Evolutionary conservation across 2,888 invertebrate species (phyloP), one percentile per base, ranked within the genome.

Genomic region (Odontothrips loti): DNA sequence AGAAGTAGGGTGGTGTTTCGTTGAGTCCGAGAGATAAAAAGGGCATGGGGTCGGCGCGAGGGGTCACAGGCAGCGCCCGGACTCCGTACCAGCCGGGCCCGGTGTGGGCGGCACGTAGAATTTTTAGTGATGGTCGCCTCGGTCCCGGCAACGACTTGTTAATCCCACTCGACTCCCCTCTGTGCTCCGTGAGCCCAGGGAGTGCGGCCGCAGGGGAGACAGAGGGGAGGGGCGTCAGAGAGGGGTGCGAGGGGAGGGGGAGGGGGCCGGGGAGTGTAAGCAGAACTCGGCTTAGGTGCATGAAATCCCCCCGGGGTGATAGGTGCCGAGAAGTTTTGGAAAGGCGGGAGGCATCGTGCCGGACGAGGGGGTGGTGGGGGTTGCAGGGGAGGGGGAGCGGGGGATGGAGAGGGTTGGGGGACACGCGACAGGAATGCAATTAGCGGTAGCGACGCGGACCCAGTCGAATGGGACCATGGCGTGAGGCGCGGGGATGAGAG

Each of bases 241-340:
- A 58, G 17, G 58, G 58, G 6, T 58, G 6, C 15, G 58, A 23
- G 27, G 11, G 68, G 68, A 23, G 68, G 23, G n/a, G 68, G 1
- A 20, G 68, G 68, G 23, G 68, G 68, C 23, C n/a, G 68, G 68
- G 68, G 68, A 17, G 68, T 27, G 68, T 23, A 27, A 75, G 68
- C 68, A 75, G 15, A 58, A 58, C 27, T 75, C 68, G 68, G 68
- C 68, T 75, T 75, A 75, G 68, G 68, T 75, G 68, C 68, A 75
- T 75, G 68, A 75, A 75, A 75, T 75, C 68, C 68, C 68, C 68
- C 6, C 12, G 68, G 68, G 68, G 68, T 75, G 68, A 75, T 75
- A 75, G 68, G 68, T 75, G 68, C 68, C 68, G 68, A 75, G 68
- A 75, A 75, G 68, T 75, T 68, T 68, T 75, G 68, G 27, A 75